These are phyloP conservation scores for Drosophila nr. perissopoda DNA, from an alignment of 2,888 invertebrate genomes.

Conservation along the genomic window DNA sequence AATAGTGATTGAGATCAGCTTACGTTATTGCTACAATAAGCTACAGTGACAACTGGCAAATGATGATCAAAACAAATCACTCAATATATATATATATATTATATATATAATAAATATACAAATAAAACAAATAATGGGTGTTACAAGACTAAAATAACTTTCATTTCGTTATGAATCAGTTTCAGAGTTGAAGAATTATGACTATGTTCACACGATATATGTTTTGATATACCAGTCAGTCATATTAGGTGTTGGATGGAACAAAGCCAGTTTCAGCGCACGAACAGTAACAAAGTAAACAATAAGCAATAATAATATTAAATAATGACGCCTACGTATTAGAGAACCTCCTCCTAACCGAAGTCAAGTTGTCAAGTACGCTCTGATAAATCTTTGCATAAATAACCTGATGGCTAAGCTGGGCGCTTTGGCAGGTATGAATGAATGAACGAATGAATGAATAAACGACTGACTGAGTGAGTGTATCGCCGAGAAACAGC, in stretches of 20 bases:
- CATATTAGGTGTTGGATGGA: conserved; percentile 6
- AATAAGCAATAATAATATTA: conserved; percentile 35
- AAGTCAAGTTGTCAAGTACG: conserved; percentile 68
- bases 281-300: conserved; percentile 13
- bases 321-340: conserved; percentile 55
- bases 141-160: background rate
- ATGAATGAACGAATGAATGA: conserved; percentile 45
- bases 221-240: conserved; percentile 6
- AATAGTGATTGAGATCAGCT: background rate
- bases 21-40: conserved; percentile 1
- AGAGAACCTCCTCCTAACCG: conserved; percentile 28
- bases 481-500: conserved; percentile 47
- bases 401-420: conserved; percentile 67
- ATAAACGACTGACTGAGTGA: conserved; percentile 50
- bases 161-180: background rate
- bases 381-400: conserved; percentile 42
- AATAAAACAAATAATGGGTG: background rate
- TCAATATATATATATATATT: background rate
- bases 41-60: background rate
- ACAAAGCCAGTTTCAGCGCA: conserved; percentile 15
- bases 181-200: background rate
- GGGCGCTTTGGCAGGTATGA: conserved; percentile 36
- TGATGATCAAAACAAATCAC: background rate
- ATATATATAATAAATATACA: background rate
- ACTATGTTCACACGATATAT: background rate